Conservation (phyloP, 1,140 invertebrate species). For the Heterodera carotae region DNA sequence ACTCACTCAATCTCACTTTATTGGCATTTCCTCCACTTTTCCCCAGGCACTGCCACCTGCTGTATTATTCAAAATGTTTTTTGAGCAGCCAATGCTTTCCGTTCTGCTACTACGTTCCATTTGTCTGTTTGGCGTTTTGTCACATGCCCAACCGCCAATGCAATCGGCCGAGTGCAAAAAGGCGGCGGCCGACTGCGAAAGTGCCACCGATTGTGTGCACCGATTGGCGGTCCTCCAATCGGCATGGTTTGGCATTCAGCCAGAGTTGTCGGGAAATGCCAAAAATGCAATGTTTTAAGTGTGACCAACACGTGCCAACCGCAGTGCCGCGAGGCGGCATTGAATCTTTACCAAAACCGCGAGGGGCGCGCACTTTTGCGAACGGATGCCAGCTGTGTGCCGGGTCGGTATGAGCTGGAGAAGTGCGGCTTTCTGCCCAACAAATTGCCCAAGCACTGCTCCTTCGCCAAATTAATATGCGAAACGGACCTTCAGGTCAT, state of each 20-base stretch:
- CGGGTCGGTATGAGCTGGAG: slow-evolving; percentile 55
- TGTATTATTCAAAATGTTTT: neutral
- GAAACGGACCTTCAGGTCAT: slow-evolving; percentile 54
- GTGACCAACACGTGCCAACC: slow-evolving; percentile 60
- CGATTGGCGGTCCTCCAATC: slow-evolving; percentile 55
- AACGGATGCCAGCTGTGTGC: slow-evolving; percentile 56
- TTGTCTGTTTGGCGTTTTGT: neutral
- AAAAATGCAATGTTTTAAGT: slow-evolving; percentile 37
- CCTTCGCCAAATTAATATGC: slow-evolving; percentile 54
- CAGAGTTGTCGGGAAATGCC: neutral
- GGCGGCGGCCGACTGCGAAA: slow-evolving; percentile 53
- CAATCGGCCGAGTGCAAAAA: slow-evolving; percentile 53
- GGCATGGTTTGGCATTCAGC: slow-evolving; percentile 41
- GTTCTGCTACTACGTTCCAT: neutral
- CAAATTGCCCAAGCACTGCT: slow-evolving; percentile 53
- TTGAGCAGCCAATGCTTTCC: neutral
- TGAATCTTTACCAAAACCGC: slow-evolving; percentile 57
- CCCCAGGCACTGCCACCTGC: neutral
- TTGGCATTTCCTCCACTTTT: neutral
- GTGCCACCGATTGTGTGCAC: slow-evolving; percentile 55
- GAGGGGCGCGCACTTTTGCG: slow-evolving; percentile 53
- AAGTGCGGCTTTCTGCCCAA: slow-evolving; percentile 59
- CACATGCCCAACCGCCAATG: slow-evolving; percentile 32
- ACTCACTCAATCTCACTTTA: neutral
- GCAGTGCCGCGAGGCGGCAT: slow-evolving; percentile 54